phyloP scores from a whole-genome alignment of 2,888 invertebrate genomes.

The Eremobia ochroleuca region DNA sequence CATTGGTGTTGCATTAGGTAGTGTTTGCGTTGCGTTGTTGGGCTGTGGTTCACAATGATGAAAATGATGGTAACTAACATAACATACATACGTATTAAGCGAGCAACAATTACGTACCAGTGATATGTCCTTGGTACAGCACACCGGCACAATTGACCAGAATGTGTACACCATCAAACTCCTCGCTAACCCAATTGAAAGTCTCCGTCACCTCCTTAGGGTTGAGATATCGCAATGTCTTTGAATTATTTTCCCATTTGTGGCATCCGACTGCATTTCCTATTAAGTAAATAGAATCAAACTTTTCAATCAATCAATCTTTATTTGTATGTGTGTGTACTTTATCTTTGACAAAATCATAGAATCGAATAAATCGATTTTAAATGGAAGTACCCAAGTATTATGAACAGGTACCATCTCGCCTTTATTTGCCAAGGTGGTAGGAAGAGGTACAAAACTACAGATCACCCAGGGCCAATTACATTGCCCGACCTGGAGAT shows the following conservation, averaged over 20 bases:
- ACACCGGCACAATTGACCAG: constrained; percentile 82
- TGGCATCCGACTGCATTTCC: constrained; percentile 22
- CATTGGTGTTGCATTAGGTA: not conserved
- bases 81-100: constrained; percentile 8
- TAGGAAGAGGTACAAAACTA: not conserved
- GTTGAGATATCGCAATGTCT: constrained; percentile 33
- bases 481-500: not conserved
- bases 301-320: too few species aligned
- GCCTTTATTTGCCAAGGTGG: not conserved
- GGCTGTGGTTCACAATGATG: not conserved
- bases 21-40: not conserved
- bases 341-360: not conserved
- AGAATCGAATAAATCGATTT: not conserved
- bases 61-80: not conserved
- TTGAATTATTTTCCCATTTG: constrained; percentile 33
- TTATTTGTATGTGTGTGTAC: too few species aligned
- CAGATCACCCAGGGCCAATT: not conserved
- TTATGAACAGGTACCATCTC: too few species aligned
- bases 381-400: not conserved
- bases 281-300: not conserved
- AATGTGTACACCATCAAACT: constrained; percentile 74
- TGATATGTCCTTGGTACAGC: constrained; percentile 59
- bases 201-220: constrained; percentile 27
- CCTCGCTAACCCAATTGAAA: constrained; percentile 72
- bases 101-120: constrained; percentile 22